Evolutionary conservation across 2,113 vertebrate genomes (phyloP).

Genomic region (Eublepharis macularius): DNA sequence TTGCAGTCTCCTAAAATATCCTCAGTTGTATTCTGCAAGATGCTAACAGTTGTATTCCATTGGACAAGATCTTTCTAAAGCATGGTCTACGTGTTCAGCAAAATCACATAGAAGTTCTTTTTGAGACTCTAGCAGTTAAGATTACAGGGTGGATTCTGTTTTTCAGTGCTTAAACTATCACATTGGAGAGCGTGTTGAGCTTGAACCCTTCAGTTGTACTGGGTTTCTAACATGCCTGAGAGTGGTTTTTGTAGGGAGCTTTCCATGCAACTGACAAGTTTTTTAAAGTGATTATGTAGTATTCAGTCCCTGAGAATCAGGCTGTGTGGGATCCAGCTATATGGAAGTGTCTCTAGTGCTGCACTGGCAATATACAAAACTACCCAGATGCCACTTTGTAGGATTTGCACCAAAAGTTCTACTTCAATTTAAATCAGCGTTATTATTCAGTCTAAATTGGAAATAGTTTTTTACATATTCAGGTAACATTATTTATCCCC

Average conservation of each 20-base stretch:
- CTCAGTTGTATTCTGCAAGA: background rate
- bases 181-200: background rate
- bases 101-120: background rate
- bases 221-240: background rate
- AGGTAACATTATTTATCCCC: too few species aligned
- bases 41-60: background rate
- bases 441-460: conserved; percentile 46
- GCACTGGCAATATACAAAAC: background rate
- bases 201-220: background rate
- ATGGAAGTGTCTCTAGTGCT: background rate
- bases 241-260: background rate
- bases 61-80: background rate
- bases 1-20: conserved; percentile 58
- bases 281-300: background rate
- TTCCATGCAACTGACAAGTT: background rate
- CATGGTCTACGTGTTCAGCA: background rate
- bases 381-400: too few species aligned
- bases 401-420: too few species aligned
- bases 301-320: background rate
- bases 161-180: background rate
- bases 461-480: conserved; percentile 50
- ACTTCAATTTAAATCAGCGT: background rate
- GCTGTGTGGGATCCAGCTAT: background rate
- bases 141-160: background rate
- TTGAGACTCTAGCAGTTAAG: background rate